Evolutionary conservation across 2,113 vertebrate species (phyloP).

Genomic region (Ailurus styani): DNA sequence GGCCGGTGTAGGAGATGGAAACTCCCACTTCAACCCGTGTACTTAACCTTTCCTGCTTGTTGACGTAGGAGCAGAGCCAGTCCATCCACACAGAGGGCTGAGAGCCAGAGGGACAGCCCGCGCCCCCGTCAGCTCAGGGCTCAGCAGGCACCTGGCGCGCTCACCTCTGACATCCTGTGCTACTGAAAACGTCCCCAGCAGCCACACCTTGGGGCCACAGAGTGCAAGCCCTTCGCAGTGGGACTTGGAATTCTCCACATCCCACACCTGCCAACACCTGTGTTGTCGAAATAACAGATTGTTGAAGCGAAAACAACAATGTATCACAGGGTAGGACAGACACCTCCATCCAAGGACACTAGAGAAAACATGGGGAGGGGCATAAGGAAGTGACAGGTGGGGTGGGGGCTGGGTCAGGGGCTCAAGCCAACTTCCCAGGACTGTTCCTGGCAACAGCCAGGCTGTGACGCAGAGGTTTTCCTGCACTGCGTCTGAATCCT

Average conservation of each 20-base stretch:
- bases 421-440: neutral
- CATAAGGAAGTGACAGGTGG: neutral
- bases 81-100: neutral
- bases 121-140: neutral
- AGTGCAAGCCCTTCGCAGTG: neutral
- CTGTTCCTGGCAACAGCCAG: accelerated
- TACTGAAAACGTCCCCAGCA: neutral
- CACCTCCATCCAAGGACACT: neutral
- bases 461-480: neutral
- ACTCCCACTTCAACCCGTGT: neutral
- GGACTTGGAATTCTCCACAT: neutral
- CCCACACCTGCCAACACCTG: neutral
- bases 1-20: neutral
- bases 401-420: neutral
- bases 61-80: neutral
- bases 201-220: neutral
- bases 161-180: neutral
- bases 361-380: neutral
- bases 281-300: neutral
- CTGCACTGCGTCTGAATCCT: neutral
- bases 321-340: neutral
- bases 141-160: neutral
- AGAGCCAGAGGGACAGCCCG: neutral
- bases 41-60: neutral
- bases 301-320: neutral